Conservation (phyloP, 2,888 invertebrate species). For the Phortica magna region DNA sequence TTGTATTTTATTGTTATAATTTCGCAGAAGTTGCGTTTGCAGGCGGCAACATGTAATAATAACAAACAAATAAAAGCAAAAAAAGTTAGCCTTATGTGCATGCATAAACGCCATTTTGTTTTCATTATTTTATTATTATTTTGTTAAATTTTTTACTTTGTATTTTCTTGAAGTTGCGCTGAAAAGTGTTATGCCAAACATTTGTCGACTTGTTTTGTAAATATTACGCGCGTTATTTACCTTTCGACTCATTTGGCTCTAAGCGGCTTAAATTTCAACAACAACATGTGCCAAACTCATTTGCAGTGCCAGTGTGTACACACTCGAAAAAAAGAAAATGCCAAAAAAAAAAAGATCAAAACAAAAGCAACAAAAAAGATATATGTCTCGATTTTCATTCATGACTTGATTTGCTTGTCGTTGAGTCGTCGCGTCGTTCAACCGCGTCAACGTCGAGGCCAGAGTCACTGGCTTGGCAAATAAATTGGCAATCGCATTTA, state of each 20-base stretch:
- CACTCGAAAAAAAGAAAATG: not conserved
- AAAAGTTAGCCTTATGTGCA: not conserved
- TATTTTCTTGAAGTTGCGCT: not conserved
- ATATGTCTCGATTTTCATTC: constrained; percentile 41
- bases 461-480: constrained; percentile 66
- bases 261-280: constrained; percentile 14
- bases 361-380: constrained; percentile 30
- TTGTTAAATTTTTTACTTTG: not conserved
- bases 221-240: constrained; percentile 9
- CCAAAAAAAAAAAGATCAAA: constrained; percentile 68
- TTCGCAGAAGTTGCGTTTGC: not conserved
- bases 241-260: constrained; percentile 13
- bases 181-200: not conserved
- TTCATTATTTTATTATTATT: constrained; percentile 4
- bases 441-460: not conserved
- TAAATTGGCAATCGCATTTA: constrained; percentile 73
- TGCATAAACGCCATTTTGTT: constrained; percentile 4
- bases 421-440: not conserved
- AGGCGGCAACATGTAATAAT: not conserved
- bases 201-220: constrained; percentile 1
- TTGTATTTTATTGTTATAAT: constrained; percentile 27
- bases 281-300: not conserved
- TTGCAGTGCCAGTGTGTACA: constrained; percentile 59
- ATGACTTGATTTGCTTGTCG: constrained; percentile 1
- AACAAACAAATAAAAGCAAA: constrained; percentile 4